Evolutionary conservation across 2,797 vertebrate genomes (phyloP), one percentile per base, ranked within the genome.

Genomic region (Silurus aristotelis): DNA sequence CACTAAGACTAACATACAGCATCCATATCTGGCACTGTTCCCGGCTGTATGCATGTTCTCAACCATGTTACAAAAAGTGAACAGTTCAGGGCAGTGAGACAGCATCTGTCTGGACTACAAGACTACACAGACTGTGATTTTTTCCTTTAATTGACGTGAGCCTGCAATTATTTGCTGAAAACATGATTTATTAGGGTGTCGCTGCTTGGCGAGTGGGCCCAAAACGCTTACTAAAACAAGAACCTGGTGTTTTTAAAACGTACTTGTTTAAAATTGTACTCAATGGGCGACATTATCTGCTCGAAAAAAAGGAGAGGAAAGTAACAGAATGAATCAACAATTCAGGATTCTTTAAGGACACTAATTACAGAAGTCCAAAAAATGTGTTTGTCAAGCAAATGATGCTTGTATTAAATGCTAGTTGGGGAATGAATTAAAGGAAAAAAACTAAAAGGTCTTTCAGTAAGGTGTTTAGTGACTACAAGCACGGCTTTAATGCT

Each of bases 1-100:
- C 85, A 66, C 58, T 6, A 82, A 75, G 25, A 76, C 87, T 70
- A 89, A 88, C 87, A 89, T 86, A 84, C 43, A 81, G 68, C 6
- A 63, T 86, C 87, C 88, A 89, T 87, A 58, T 48, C 43, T 86
- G 82, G 67, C 87, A 68, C 31, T 15, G 60, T 83, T 79, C 58
- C 31, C 3, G 8, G 48, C 83, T 80, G 60, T 80, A 55, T 68
- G 67, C 82, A 77, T 82, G 86, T 85, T 82, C 76, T 82, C 71
- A 56, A 48, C 7, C 55, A 80, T 72, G 38, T 70, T 64, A 80
- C 68, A 22, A 63, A 58, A 60, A 61, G 52, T 46, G 70, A 38
- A 58, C 61, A 75, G 68, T 76, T 81, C 76, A 66, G 20, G 58
- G 60, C 25, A 71, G 63, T 67, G 71, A 70, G 64, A 15, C 63